Percentiles rank a stretch among this genome's conserved stretches.
phyloP scores from a whole-genome alignment of 2,797 vertebrate species.

The Tenualosa ilisha region DNA sequence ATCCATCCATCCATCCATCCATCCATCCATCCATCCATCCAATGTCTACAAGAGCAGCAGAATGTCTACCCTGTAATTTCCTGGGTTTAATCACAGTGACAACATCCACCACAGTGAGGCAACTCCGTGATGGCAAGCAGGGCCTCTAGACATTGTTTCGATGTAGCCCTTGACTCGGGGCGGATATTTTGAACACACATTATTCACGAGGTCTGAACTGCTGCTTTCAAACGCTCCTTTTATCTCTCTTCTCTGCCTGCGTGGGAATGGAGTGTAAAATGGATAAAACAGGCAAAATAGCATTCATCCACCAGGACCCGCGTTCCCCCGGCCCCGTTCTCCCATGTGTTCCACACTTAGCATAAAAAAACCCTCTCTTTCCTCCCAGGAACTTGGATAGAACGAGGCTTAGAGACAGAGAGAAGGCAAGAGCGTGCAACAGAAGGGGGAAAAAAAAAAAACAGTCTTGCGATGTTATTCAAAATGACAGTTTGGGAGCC shows the following conservation, averaged over 20 bases:
- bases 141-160: conserved; percentile 15
- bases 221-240: conserved; percentile 16
- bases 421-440: conserved; percentile 35
- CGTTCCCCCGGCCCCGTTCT: neutral
- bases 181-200: conserved; percentile 7
- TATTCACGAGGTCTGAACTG: conserved; percentile 23
- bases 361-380: conserved; percentile 25
- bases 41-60: neutral
- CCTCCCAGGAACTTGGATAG: conserved; percentile 43
- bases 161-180: conserved; percentile 9
- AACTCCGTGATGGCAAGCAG: conserved; percentile 5
- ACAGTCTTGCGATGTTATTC: conserved; percentile 62
- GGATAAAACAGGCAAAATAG: conserved; percentile 50
- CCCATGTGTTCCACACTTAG: conserved; percentile 8
- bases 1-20: neutral
- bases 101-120: neutral
- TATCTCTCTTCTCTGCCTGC: neutral
- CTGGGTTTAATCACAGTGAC: neutral
- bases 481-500: conserved; percentile 70
- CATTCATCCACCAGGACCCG: conserved; percentile 6
- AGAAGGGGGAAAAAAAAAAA: conserved; percentile 26
- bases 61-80: neutral
- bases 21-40: neutral
- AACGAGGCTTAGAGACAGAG: conserved; percentile 50
- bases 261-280: conserved; percentile 16